Evolutionary conservation across 2,797 vertebrate species (phyloP), one percentile per base, ranked within the genome.

Genomic region (Melanotaenia trifasciata): DNA sequence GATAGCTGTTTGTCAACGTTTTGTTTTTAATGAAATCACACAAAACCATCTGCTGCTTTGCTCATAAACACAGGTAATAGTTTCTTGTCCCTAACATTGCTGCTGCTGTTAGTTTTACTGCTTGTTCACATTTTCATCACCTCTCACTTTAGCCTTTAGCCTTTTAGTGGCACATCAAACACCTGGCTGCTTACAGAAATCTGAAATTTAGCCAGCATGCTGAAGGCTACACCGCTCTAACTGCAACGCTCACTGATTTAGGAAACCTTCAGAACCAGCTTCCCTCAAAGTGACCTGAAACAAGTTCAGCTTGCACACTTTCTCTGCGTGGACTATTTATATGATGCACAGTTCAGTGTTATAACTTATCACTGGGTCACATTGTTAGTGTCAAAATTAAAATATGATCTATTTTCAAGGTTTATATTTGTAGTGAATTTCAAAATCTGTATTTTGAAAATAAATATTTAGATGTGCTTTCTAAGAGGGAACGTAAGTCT

Each of bases 111-210:
- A 54, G n/a, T 32, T 63, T 69, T 60, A 50, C 36, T 59, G 16
- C 13, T 30, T 50, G 1, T 63, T 70, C 43, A 38, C 18, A 51
- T 45, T 60, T 38, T 54, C 14, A 53, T 16, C 32, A 33, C 30
- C 10, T 59, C 69, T 33, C 53, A 71, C 8, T 61, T 65, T 26
- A 56, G 18, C 58, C 64, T 61, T 79, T 62, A 79, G 64, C n/a
- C n/a, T 54, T 76, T 64, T 50, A 76, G 62, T 64, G 45, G 47
- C 57, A 69, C 72, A 63, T 71, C 61, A 65, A 22, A 78, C 63
- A 40, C 35, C 18, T 32, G n/a, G 35, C 50, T 68, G 30, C 32
- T 64, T 26, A 60, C 18, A 58, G 9, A 66, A 53, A 12, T 67
- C 40, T 69, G 36, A 58, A 43, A 70, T 73, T 38, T 38, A 50